Evolutionary conservation across 1,140 invertebrate species (phyloP), one percentile per base, ranked within the genome.

Genomic region (Medauroidea extradentata): DNA sequence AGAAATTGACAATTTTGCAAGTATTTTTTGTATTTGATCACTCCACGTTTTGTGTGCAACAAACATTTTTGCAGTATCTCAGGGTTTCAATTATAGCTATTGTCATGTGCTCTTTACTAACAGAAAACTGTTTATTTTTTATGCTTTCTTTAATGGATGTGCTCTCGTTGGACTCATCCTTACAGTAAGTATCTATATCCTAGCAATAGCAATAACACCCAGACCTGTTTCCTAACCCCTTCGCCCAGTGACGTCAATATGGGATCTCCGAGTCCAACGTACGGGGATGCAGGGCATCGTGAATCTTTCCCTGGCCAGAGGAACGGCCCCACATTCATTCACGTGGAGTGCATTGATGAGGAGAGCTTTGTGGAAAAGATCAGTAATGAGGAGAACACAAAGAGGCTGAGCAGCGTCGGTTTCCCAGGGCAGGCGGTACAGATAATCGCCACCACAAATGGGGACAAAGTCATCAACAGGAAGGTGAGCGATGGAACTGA

Each of bases 241-340:
- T 83, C 81, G 42, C 78, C 81, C 54, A 79, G 74, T 60, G 80
- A 83, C 66, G 68, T 80, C 25, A 73, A 72, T 44, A 81, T 81
- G 78, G 76, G 75, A 61, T 79, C 77, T 38, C 77, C 77, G 48
- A 79, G 73, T 67, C 77, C 78, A 44, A 39, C 44, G 18, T 53
- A 39, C 39, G 59, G 65, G 65, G 61, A 69, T 68, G 60, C 69
- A 71, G 59, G 63, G 60, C n/a, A n/a, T 62, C 71, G 73, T 57
- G 65, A 76, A 67, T 51, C 61, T 69, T 53, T 71, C 71, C 55
- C 63, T 61, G n/a, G n/a, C n/a, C 59, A 44, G 61, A 25, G 34
- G 16, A 16, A 55, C 23, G 53, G 53, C 16, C 53, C 53, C 13
- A 24, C 42, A 16, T 55, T 16, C 19, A 46, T 55, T 43, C 29